Evolutionary conservation across 2,888 invertebrate genomes (phyloP).

Genomic region (Acronicta alni): DNA sequence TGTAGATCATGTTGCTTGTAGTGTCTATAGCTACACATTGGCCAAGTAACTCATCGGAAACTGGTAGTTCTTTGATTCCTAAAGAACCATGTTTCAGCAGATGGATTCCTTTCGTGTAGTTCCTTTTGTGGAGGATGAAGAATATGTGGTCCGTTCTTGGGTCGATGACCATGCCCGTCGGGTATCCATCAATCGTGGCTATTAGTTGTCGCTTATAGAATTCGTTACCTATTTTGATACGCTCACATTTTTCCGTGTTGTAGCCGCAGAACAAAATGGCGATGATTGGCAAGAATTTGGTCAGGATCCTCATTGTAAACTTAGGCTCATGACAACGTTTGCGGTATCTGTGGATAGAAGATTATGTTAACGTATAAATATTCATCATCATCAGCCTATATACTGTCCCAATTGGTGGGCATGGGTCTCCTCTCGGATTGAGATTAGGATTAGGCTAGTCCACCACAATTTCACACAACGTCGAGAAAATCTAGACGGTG

Average conservation of each 20-base stretch:
- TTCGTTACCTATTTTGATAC: constrained; percentile 78
- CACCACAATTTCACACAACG: too few species aligned
- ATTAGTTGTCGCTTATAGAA: constrained; percentile 81
- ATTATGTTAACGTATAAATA: background rate
- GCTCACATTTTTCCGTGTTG: constrained; percentile 76
- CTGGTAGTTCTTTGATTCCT: constrained; percentile 77
- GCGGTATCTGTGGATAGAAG: constrained; percentile 39
- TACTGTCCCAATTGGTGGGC: too few species aligned
- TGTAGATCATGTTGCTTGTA: constrained; percentile 72
- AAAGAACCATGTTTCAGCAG: constrained; percentile 79
- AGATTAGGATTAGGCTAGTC: too few species aligned
- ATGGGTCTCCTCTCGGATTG: too few species aligned
- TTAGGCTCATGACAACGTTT: constrained; percentile 69
- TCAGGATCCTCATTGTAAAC: constrained; percentile 53
- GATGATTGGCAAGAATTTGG: constrained; percentile 54
- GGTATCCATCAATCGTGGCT: constrained; percentile 81
- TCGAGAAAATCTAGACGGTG: too few species aligned
- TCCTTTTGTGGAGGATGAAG: constrained; percentile 81
- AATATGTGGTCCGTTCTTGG: constrained; percentile 81
- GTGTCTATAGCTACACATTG: constrained; percentile 81
- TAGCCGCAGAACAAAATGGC: constrained; percentile 46
- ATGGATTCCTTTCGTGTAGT: constrained; percentile 83
- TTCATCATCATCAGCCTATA: too few species aligned
- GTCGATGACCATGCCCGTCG: constrained; percentile 80
- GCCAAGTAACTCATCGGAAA: constrained; percentile 77